phyloP scores from a whole-genome alignment of 2,888 invertebrate genomes.

The Stenoptilia bipunctidactyla region DNA sequence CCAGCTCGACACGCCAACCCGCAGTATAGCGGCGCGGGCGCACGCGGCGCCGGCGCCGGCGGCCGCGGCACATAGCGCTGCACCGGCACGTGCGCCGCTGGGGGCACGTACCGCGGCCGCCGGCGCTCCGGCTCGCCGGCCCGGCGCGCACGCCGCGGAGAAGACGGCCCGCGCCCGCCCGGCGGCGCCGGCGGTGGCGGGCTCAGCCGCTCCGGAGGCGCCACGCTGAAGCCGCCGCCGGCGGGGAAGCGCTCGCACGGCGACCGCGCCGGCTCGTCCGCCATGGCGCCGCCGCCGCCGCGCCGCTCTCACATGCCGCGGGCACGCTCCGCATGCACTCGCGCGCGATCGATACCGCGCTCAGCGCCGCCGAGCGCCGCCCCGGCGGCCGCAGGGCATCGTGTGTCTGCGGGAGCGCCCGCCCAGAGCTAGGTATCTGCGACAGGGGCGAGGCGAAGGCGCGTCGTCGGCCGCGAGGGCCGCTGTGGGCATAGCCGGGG shows the following conservation, averaged over 20 bases:
- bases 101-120: conserved; percentile 74
- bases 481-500: conserved; percentile 56
- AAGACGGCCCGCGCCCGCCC: conserved; percentile 69
- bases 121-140: conserved; percentile 77
- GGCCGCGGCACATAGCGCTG: conserved; percentile 79
- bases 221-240: conserved; percentile 71
- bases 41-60: conserved; percentile 53
- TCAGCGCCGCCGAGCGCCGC: conserved; percentile 63
- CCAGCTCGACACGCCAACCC: conserved; percentile 59
- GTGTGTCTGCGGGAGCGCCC: conserved; percentile 10
- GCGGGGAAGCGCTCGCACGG: conserved; percentile 69
- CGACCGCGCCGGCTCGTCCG: conserved; percentile 67
- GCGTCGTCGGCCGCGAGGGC: conserved; percentile 66
- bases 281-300: conserved; percentile 66
- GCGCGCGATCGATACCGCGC: too few relatives aligned
- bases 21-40: conserved; percentile 68
- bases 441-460: conserved; percentile 66
- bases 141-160: conserved; percentile 73
- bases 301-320: conserved; percentile 63
- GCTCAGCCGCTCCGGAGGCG: conserved; percentile 75
- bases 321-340: conserved; percentile 24
- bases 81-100: conserved; percentile 78
- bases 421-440: conserved; percentile 42
- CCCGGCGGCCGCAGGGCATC: conserved; percentile 31
- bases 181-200: conserved; percentile 75